Conservation (phyloP, 2,888 invertebrate species). For the Thelaira solivaga region DNA sequence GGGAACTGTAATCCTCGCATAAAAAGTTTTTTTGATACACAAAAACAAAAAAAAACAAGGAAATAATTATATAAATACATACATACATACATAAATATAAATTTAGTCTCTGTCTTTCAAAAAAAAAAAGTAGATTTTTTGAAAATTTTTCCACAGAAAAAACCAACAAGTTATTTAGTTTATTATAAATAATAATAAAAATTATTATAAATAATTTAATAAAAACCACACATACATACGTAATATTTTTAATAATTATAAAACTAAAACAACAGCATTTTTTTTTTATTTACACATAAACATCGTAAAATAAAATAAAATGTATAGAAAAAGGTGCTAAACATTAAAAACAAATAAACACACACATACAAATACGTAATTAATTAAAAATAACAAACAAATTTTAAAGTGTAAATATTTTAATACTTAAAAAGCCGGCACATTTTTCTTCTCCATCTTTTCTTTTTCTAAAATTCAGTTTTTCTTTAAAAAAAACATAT, state of each 20-base stretch:
- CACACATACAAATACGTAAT: constrained; percentile 54
- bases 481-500: too few species aligned
- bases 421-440: too few species aligned
- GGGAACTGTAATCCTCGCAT: constrained; percentile 58
- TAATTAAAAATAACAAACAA: constrained; percentile 41
- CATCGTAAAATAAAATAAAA: not conserved
- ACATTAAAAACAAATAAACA: constrained; percentile 27
- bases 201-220: constrained; percentile 43
- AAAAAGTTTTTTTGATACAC: constrained; percentile 29
- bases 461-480: too few species aligned
- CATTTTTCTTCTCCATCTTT: too few species aligned
- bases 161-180: constrained; percentile 28
- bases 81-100: too few species aligned
- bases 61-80: too few species aligned
- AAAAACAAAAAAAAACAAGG: constrained; percentile 27
- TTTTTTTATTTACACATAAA: constrained; percentile 28
- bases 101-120: constrained; percentile 17
- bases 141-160: not conserved
- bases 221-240: constrained; percentile 39
- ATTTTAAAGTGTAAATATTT: constrained; percentile 31
- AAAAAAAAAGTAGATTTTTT: constrained; percentile 24
- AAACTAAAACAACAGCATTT: constrained; percentile 39
- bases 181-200: constrained; percentile 36
- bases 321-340: constrained; percentile 59
- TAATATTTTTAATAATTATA: constrained; percentile 38